Evolutionary conservation across 2,113 vertebrate species (phyloP).

Genomic region (Sciurus niger): DNA sequence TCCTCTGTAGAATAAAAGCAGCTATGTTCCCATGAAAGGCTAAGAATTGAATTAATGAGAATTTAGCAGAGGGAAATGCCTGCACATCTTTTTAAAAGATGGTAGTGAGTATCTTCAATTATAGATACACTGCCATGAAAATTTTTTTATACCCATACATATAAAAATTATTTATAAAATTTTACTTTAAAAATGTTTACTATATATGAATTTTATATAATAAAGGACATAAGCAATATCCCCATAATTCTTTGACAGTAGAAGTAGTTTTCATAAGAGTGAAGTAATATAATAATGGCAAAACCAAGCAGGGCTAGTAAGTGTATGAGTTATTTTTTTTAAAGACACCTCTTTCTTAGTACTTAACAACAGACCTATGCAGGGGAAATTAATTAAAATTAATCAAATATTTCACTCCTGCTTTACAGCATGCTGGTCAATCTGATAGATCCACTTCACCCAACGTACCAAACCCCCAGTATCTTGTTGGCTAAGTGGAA

Average conservation of each 20-base stretch:
- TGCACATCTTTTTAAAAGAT: neutral
- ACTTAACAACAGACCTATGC: neutral
- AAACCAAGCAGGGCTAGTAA: neutral
- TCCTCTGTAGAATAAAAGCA: neutral
- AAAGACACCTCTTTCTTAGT: neutral
- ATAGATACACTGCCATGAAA: neutral
- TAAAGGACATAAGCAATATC: neutral
- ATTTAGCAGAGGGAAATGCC: neutral
- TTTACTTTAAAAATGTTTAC: neutral
- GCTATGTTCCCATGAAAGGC: neutral
- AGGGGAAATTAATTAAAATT: neutral
- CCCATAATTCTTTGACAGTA: neutral
- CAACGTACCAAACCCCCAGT: neutral
- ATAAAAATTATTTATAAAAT: neutral
- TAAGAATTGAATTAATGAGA: neutral
- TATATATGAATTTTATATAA: neutral
- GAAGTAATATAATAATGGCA: rapidly evolving
- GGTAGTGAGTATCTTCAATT: neutral
- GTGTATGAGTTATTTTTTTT: neutral
- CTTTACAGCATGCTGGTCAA: neutral
- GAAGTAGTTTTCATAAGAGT: neutral
- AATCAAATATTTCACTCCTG: neutral
- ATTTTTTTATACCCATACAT: neutral
- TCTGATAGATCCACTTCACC: neutral
- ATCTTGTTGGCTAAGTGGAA: neutral